Evolutionary conservation across 2,113 vertebrate species (phyloP).

Genomic region (Semicossyphus pulcher): DNA sequence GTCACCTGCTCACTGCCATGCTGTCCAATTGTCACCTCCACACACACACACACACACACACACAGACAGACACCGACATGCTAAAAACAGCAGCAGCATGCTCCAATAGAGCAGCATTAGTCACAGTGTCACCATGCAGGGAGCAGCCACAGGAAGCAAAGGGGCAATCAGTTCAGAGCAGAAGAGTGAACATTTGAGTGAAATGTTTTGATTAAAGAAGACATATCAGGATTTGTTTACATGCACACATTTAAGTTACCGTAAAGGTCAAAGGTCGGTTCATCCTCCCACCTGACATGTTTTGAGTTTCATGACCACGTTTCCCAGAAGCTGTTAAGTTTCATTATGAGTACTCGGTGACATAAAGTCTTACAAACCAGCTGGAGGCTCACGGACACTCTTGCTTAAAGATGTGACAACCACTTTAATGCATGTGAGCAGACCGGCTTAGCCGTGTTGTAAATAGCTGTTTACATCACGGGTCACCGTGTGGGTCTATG

Average conservation of each 20-base stretch:
- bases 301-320: conserved; percentile 9
- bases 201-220: not conserved
- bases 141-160: conserved; percentile 25
- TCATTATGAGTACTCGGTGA: conserved; percentile 6
- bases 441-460: conserved; percentile 2
- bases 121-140: conserved; percentile 20
- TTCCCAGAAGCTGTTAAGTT: conserved; percentile 25
- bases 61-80: not conserved
- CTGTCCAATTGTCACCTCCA: not conserved
- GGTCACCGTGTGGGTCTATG: not conserved
- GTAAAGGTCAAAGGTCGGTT: not conserved
- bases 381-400: not conserved
- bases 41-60: not conserved
- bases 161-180: conserved; percentile 3
- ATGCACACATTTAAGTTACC: not conserved
- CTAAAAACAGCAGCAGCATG: conserved; percentile 18
- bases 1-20: not conserved
- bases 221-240: not conserved
- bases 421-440: not conserved
- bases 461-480: not conserved
- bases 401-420: not conserved
- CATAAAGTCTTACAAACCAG: conserved; percentile 12
- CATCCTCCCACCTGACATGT: not conserved
- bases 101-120: conserved; percentile 8
- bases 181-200: not conserved